A percentile compares a stretch with the other conserved stretches of the same genome.
Evolutionary conservation across 2,797 vertebrate species (phyloP).

Genomic region (Sebastes baramenuke): DNA sequence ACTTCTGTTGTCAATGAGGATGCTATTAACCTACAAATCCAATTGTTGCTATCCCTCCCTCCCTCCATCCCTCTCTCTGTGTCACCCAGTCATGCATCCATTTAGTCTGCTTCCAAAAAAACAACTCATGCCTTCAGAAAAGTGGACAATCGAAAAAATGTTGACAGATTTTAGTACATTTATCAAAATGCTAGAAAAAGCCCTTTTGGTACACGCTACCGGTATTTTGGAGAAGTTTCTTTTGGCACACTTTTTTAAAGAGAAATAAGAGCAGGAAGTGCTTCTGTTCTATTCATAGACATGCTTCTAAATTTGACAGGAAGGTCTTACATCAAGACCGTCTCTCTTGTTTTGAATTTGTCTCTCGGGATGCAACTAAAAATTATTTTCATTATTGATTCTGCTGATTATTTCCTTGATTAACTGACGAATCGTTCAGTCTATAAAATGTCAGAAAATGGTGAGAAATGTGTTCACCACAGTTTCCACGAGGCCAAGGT

Average conservation of each 20-base stretch:
- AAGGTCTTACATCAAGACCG: background rate
- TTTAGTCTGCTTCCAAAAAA: slow-evolving; percentile 25
- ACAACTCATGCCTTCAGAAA: background rate
- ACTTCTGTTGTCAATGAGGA: slow-evolving; percentile 63
- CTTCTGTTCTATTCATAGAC: background rate
- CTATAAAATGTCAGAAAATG: background rate
- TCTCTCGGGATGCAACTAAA: no score
- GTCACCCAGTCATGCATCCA: slow-evolving; percentile 4
- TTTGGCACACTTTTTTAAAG: background rate
- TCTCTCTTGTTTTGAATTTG: background rate
- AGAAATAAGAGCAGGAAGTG: background rate
- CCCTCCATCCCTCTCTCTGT: background rate
- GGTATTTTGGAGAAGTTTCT: background rate
- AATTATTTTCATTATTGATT: background rate
- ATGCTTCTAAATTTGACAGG: background rate
- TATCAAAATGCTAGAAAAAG: background rate
- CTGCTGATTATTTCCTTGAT: background rate
- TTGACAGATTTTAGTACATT: background rate
- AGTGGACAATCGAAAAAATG: background rate
- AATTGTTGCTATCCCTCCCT: slow-evolving; percentile 34
- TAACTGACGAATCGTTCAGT: background rate
- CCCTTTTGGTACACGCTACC: background rate
- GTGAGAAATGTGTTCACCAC: background rate
- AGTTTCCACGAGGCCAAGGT: background rate
- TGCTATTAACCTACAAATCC: slow-evolving; percentile 69